phyloP scores from a whole-genome alignment of 2,797 vertebrate genomes.

The Xenentodon cancila region DNA sequence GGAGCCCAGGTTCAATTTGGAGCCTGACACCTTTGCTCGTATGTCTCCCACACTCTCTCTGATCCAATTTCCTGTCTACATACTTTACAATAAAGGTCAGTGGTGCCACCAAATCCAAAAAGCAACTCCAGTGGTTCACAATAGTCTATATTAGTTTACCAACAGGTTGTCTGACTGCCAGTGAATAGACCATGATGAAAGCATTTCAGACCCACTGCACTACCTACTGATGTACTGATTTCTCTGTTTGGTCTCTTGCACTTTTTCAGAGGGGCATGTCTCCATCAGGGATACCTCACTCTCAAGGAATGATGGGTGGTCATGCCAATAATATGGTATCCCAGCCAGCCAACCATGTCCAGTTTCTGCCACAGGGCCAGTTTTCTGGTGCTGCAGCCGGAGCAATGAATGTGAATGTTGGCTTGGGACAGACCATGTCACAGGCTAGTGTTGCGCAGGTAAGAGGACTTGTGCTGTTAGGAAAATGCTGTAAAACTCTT shows the following conservation, averaged over 20 bases:
- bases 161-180: neutral
- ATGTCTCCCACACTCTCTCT: no score
- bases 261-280: conserved; percentile 93
- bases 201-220: no score
- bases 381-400: conserved; percentile 82
- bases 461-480: conserved; percentile 12
- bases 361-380: conserved; percentile 91
- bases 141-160: neutral
- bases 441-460: conserved; percentile 91
- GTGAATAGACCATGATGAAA: neutral
- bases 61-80: no score
- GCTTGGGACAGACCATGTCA: conserved; percentile 86
- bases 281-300: conserved; percentile 93
- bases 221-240: conserved; percentile 8
- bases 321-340: conserved; percentile 91
- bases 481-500: neutral
- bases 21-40: no score
- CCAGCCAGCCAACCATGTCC: conserved; percentile 87
- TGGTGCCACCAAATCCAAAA: no score
- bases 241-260: conserved; percentile 20
- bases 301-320: conserved; percentile 90
- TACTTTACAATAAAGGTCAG: no score
- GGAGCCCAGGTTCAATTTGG: no score
- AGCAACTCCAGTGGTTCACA: neutral
- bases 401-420: conserved; percentile 88